Conservation (phyloP, 2,113 vertebrate genomes). For the Bubo blakistoni region DNA sequence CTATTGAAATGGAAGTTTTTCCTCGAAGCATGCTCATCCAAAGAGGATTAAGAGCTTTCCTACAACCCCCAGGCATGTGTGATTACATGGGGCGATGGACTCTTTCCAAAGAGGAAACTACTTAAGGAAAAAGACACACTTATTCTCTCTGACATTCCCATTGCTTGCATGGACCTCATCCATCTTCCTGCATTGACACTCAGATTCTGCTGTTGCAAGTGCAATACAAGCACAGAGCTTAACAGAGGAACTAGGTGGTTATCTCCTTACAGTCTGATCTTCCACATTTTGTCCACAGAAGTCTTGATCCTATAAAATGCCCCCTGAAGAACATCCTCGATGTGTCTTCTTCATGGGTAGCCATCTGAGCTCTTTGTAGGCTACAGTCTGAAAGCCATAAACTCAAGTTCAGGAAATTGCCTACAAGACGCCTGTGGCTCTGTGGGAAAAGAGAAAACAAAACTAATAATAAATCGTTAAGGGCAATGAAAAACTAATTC, state of each 20-base stretch:
- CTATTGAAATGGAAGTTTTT: not conserved
- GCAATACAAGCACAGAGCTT: not conserved
- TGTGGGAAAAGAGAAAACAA: conserved; percentile 29
- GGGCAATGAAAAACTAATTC: conserved; percentile 53
- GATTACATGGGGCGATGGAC: not conserved
- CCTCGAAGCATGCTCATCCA: not conserved
- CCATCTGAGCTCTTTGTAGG: not conserved
- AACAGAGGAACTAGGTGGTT: not conserved
- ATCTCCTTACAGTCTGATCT: not conserved
- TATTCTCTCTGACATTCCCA: not conserved
- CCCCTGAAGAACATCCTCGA: not conserved
- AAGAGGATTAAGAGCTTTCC: not conserved
- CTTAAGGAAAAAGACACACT: not conserved
- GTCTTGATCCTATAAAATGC: not conserved
- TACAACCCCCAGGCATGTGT: not conserved
- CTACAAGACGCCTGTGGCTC: not conserved
- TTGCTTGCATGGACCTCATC: not conserved
- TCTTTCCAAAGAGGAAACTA: not conserved
- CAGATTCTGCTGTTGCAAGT: not conserved
- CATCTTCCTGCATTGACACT: not conserved
- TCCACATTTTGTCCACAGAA: not conserved
- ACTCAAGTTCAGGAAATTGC: not conserved
- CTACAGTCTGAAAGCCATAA: not conserved
- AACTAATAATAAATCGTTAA: conserved; percentile 29
- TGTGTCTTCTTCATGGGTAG: not conserved